Base-by-base conservation (phyloP, 2,888 invertebrate genomes). In the Odontocolon sp. region DNA sequence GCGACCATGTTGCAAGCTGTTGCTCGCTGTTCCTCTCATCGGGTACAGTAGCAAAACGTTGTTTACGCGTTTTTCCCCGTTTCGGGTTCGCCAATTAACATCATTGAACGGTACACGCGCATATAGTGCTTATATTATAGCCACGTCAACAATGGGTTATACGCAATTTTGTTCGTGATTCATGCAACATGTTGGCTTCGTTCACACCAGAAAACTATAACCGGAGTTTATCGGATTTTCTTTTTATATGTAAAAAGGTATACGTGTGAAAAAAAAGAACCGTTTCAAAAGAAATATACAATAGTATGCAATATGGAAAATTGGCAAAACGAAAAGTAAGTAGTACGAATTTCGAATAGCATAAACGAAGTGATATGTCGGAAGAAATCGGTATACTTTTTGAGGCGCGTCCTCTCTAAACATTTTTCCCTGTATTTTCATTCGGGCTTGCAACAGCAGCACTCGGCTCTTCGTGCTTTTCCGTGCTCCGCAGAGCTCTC, bases 1-100 rank as follows among this genome's bases (percentile, higher is more conserved):
- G 64, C 63, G 69, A 42, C 57, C 69, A 40, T 69, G 73, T 68
- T 47, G 64, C 77, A 73, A 77, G 77, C 69, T 77, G 73, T 77
- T 77, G 73, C 69, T 68, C 47, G 9, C 9, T 47, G 50, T 50
- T 33, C 33, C 68, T 57, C 63, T 52, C 52, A 40, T 77, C 54
- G 28, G 31, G 40, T 42, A 68, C 45, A 33, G 45, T n/a, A 31
- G 42, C 40, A 68, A 76, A 71, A 67, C 61, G 23, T 73, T 74
- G 47, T 78, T 78, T 75, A 66, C 80, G 56, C 28, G 64, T 75
- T 77, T 77, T 59, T 64, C 69, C 33, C 26, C 68, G 50, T 45
- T 21, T 50, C 56, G 38, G 67, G 38, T 69, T 70, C 50, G 36
- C 31, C 57, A 70, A 72, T 80, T 73, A 79, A 64, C 57, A 57